phyloP scores from a whole-genome alignment of 1,140 invertebrate genomes.

The Cardiocondyla obscurior region DNA sequence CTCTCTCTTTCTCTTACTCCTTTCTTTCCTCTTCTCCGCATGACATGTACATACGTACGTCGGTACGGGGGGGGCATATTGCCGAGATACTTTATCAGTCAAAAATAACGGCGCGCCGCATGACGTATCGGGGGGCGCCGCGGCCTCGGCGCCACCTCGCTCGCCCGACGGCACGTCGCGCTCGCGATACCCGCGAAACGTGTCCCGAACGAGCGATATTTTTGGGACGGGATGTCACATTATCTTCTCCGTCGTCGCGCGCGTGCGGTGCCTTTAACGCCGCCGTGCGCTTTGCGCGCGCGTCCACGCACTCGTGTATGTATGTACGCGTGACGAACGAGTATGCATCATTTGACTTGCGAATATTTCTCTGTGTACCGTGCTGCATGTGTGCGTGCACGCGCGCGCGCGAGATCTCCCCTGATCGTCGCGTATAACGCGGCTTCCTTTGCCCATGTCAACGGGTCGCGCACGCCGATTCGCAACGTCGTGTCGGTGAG shows the following conservation, averaged over 20 bases:
- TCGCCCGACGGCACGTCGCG: constrained; percentile 18
- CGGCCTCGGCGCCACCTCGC: constrained; percentile 18
- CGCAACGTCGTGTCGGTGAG: constrained; percentile 32
- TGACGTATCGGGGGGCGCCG: constrained; percentile 42
- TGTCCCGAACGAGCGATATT: constrained; percentile 72
- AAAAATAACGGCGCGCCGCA: constrained; percentile 58
- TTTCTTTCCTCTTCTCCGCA: too few relatives aligned
- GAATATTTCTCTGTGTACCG: neutral
- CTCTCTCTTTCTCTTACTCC: neutral
- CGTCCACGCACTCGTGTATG: constrained; percentile 31
- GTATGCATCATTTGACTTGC: constrained; percentile 14
- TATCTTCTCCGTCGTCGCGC: constrained; percentile 57
- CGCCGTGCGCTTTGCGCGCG: constrained; percentile 32
- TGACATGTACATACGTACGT: constrained; percentile 68
- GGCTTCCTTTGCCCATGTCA: neutral
- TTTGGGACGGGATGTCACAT: constrained; percentile 79
- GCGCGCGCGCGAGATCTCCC: neutral
- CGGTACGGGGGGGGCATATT: constrained; percentile 7
- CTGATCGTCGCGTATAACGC: neutral
- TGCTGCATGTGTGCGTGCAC: neutral
- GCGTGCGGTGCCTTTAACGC: constrained; percentile 35
- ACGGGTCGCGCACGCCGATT: neutral
- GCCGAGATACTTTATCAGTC: constrained; percentile 62
- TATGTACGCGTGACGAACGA: constrained; percentile 22
- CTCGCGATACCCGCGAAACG: constrained; percentile 56